Evolutionary conservation across 1,140 invertebrate genomes (phyloP), one percentile per base, ranked within the genome.

Genomic region (Halictus rubicundus): DNA sequence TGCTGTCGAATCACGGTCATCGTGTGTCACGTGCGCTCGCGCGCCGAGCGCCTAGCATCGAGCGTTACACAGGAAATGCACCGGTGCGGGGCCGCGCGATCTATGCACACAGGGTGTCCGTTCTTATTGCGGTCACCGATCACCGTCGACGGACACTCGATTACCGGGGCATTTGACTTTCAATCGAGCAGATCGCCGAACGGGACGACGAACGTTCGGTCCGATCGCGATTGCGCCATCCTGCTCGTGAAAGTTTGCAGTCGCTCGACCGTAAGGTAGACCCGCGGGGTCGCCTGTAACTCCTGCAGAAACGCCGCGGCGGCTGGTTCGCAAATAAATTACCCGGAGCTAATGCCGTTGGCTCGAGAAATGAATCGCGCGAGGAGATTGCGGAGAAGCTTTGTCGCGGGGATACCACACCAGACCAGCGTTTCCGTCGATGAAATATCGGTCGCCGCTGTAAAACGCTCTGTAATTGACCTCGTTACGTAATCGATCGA

Each of bases 401-500:
- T 32, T 16, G 46, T 16, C 7, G 27, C 1, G 10, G 12, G 19
- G 25, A n/a, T 9, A n/a, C 21, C 21, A 1, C 10, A 2, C 39
- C 65, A 32, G 32, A 12, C 39, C 42, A 42, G 21, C 5, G 25
- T 71, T 78, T 78, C 59, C 75, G 9, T 5, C 59, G 68, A 71
- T 42, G 59, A 71, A 42, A 54, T 27, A 78, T 66, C 12, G 16
- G 21, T 52, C 16, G 8, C 42, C 42, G 4, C 61, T 37, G 60
- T 25, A 65, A 73, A 73, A 61, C 72, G 69, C 19, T 59, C 21
- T 37, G n/a, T 79, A 78, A 78, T 78, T 65, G 69, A 64, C 49
- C 61, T 66, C 60, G 16, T 79, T 79, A 73, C 46, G 37, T 46
- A 78, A 78, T 73, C 69, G 69, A 78, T 78, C 69, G 25, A n/a